A percentile compares a stretch with the other conserved stretches of the same genome.
Evolutionary conservation across 2,797 vertebrate species (phyloP).

Genomic region (Leptoclinus maculatus): DNA sequence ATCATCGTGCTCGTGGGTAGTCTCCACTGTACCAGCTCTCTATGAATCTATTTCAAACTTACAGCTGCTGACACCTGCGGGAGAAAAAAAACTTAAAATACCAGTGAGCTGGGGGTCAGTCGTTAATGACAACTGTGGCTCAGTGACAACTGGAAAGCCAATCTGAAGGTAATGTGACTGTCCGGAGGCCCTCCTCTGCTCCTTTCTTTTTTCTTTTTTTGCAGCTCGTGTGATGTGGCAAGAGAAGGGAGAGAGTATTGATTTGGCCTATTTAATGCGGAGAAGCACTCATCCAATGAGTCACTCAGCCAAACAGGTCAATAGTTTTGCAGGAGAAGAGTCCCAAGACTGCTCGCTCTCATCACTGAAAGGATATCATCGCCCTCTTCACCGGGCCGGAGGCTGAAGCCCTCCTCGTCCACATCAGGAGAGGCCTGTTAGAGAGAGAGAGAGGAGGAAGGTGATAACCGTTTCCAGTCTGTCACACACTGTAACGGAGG

Average conservation of each 20-base stretch:
- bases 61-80: slow-evolving; percentile 19
- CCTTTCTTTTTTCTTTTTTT: neutral
- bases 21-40: slow-evolving; percentile 32
- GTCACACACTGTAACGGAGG: slow-evolving; percentile 17
- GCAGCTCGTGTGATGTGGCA: slow-evolving; percentile 22
- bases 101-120: slow-evolving; percentile 29
- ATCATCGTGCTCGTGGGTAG: slow-evolving; percentile 20
- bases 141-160: slow-evolving; percentile 17
- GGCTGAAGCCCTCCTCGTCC: slow-evolving; percentile 97
- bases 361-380: slow-evolving; percentile 83
- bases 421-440: slow-evolving; percentile 94
- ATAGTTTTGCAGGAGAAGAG: slow-evolving; percentile 39
- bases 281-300: slow-evolving; percentile 51
- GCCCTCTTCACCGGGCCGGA: slow-evolving; percentile 90
- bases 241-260: slow-evolving; percentile 40
- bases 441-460: slow-evolving; percentile 4
- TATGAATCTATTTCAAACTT: slow-evolving; percentile 32
- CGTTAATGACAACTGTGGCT: slow-evolving; percentile 40
- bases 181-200: slow-evolving; percentile 3
- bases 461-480: slow-evolving; percentile 17
- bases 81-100: slow-evolving; percentile 35
- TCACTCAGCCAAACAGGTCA: slow-evolving; percentile 67
- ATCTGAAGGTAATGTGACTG: slow-evolving; percentile 17
- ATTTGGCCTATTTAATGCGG: slow-evolving; percentile 64
- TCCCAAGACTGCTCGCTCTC: slow-evolving; percentile 27